Base-by-base conservation (phyloP, 2,113 vertebrate species). In the Xyliphius kryptos region DNA sequence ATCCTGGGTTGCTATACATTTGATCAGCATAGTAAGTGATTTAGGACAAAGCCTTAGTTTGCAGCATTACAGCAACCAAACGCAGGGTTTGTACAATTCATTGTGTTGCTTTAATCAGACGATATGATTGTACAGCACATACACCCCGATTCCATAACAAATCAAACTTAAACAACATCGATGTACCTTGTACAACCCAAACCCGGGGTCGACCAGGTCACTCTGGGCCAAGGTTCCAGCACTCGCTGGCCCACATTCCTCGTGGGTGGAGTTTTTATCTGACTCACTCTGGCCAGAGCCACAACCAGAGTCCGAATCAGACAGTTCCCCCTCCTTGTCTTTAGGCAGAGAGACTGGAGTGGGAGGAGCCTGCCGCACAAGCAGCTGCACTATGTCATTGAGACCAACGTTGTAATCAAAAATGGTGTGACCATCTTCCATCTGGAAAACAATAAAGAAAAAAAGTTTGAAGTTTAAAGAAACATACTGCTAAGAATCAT, bases 361-460 rank as follows among this genome's bases (percentile, higher is more conserved):
- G 17, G 80, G 69, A 37, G 38, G 22, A 2, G 77, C 75, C 75
- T 93, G 93, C 41, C 94, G 89, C 1, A 94, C 89, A 53, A 99
- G 78, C 19, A 98, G 87, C 72, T 98, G 95, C 3, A 98, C 94
- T 1, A 92, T 97, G 16, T 98, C 95, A 0, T 97, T 98, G 8
- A 97, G 81, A 2, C 92, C 91, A 5, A 98, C 92, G 0, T 82
- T 95, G 36, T 97, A 97, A 66, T 98, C 95, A 1, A 98, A 98
- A 52, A 98, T 88, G 12, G 93, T 96, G 80, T 98, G 95, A 1
- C 92, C 92, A 0, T 98, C 90, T 68, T 97, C 95, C 95, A 97
- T 98, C 95, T 98, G 60, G 5, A 14, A 68, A 16, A 57, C n/a
- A n/a, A n/a, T n/a, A 41, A 41, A 5, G 9, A 13, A 2, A 41